Percentiles rank a stretch among this genome's conserved stretches.
Conservation (phyloP, 2,113 vertebrate species). For the Trogon melanurus region DNA sequence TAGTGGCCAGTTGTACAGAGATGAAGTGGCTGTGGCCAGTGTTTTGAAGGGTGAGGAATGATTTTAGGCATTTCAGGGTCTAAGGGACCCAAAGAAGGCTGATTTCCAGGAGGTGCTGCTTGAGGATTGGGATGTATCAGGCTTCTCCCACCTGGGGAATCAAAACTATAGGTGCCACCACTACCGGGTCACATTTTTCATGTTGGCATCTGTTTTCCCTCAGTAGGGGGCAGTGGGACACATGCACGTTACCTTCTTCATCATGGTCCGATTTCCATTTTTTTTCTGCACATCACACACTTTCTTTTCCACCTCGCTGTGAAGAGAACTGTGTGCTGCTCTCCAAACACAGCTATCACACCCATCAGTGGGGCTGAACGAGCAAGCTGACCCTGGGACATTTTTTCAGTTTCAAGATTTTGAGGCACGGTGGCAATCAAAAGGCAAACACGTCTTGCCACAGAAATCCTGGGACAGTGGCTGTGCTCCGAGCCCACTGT, state of each 20-base stretch:
- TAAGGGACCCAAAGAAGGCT: neutral
- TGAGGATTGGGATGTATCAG: rapidly evolving
- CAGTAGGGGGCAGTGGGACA: neutral
- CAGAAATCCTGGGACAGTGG: neutral
- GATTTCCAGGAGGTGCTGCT: neutral
- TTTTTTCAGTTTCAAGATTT: neutral
- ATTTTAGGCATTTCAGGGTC: neutral
- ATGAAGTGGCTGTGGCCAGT: neutral
- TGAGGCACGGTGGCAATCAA: neutral
- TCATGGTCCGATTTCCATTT: neutral
- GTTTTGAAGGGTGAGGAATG: neutral
- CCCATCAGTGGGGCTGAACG: rapidly evolving
- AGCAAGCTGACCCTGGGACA: neutral
- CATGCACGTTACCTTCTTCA: rapidly evolving
- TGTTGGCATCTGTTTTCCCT: neutral
- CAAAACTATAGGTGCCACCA: neutral
- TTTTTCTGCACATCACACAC: neutral
- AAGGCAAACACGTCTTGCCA: neutral
- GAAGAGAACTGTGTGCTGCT: neutral
- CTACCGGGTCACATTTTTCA: neutral
- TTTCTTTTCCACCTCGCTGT: neutral
- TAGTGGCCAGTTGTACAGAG: neutral
- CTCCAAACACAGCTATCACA: neutral
- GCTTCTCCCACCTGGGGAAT: neutral
- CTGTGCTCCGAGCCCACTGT: rapidly evolving